A percentile compares a stretch with the other conserved stretches of the same genome.
Evolutionary conservation across 1,140 invertebrate genomes (phyloP).

Genomic region (Brachystomella parvula): DNA sequence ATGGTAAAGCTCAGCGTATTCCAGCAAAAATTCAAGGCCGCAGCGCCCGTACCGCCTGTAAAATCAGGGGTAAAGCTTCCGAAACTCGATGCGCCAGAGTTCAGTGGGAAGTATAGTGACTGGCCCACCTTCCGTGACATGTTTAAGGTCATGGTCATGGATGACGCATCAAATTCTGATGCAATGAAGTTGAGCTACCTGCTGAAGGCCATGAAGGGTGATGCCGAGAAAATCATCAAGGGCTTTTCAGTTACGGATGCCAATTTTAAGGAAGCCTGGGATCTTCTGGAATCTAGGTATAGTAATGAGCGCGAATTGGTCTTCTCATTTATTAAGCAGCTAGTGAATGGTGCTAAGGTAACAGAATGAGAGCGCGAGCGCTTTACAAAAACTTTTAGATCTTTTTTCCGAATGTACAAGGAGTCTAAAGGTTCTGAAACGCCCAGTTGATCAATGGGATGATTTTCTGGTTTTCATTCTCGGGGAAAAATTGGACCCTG

Average conservation of each 20-base stretch:
- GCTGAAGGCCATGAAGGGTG: neutral
- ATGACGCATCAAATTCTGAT: neutral
- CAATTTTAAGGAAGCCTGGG: conserved; percentile 6
- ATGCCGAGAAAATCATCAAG: neutral
- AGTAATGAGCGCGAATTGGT: neutral
- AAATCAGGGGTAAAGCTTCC: neutral
- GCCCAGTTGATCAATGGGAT: neutral
- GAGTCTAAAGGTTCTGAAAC: neutral
- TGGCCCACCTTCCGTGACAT: conserved; percentile 12
- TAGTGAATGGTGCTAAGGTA: neutral
- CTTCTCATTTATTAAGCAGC: neutral
- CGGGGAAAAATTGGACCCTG: neutral
- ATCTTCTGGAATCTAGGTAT: neutral
- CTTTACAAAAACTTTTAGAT: neutral
- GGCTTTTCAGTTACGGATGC: neutral
- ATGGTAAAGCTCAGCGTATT: too few species aligned
- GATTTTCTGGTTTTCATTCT: neutral
- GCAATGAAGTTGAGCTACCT: conserved; percentile 8
- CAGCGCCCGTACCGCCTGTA: neutral
- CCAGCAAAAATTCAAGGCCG: too few species aligned
- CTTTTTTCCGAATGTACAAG: neutral
- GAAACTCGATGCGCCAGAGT: neutral
- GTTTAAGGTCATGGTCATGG: neutral
- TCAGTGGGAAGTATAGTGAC: neutral
- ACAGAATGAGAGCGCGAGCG: neutral